Conservation (phyloP, 1,140 invertebrate species). For the Cataglyphis hispanica region DNA sequence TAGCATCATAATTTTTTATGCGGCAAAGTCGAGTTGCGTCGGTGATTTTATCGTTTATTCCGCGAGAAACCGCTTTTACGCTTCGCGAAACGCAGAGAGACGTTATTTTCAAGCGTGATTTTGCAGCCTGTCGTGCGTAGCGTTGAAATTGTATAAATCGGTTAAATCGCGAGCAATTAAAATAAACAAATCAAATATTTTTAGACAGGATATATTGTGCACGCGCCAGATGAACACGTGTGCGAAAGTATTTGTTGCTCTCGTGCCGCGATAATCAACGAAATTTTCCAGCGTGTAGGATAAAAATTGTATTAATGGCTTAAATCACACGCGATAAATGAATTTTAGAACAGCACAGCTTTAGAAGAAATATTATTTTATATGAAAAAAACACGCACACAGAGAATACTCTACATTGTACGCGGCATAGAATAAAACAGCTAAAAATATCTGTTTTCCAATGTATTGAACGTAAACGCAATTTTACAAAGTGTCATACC, state of each 20-base stretch:
- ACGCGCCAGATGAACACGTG: constrained; percentile 6
- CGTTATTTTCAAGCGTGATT: constrained; percentile 23
- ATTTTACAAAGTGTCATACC: constrained; percentile 38
- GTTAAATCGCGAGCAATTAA: constrained; percentile 53
- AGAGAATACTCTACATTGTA: neutral
- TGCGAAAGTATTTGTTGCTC: constrained; percentile 29
- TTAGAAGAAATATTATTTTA: constrained; percentile 10
- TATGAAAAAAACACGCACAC: neutral
- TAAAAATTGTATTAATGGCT: constrained; percentile 52
- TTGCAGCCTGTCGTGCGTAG: constrained; percentile 1
- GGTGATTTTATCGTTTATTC: constrained; percentile 44
- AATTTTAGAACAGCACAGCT: neutral
- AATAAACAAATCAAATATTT: constrained; percentile 59
- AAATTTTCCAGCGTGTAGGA: constrained; percentile 30
- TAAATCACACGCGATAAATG: constrained; percentile 31
- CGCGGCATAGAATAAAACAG: neutral
- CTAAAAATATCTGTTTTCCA: constrained; percentile 21
- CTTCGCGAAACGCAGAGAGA: neutral
- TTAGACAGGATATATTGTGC: constrained; percentile 2
- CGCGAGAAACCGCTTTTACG: constrained; percentile 7
- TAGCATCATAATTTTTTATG: constrained; percentile 40
- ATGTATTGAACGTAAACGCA: constrained; percentile 18
- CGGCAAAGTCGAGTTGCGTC: neutral
- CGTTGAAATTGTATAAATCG: constrained; percentile 44
- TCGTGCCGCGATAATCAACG: constrained; percentile 17